Evolutionary conservation across 2,888 invertebrate genomes (phyloP), one percentile per base, ranked within the genome.

Genomic region (Stenichneumon culpator): DNA sequence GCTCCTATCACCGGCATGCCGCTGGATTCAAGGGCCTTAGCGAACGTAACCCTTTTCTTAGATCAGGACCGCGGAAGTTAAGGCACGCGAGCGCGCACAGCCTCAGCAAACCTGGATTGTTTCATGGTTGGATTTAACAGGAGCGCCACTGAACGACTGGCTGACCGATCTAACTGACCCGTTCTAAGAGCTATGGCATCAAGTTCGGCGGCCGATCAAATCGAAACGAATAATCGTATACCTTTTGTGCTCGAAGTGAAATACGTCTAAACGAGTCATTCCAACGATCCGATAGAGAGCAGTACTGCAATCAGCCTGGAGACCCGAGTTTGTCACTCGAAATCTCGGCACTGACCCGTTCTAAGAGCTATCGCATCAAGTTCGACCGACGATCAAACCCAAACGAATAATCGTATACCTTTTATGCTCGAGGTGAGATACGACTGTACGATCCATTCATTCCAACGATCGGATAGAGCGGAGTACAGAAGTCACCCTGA

Each of bases 21-120:
- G 87, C 86, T 84, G 67, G 68, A 16, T 54, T 67, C 25, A 16
- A 32, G 72, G 69, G 70, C 67, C 74, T 84, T 82, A 57, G 78
- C 82, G 52, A 82, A 85, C 86, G 16, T 28, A 86, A 80, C 74
- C 89, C 89, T 90, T 90, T 91, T 90, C 90, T 91, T 90, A 90
- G 89, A 86, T 60, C 44, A 63, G 54, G 69, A 80, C 77, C 52
- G 63, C 88, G 75, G 86, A 87, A 89, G 90, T 90, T 90, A 90
- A 91, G 92, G 88, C 88, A 89, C 88, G 82, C 86, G 88, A 88
- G 89, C 79, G 65, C 83, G 77, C 63, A 78, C 86, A 86, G 88
- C 88, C 87, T 88, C 88, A 88, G 68, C 82, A 70, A 32, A 44
- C 11, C 16, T 28, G 25, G 44, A 54, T 32, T n/a, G 65, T 65